Evolutionary conservation across 2,888 invertebrate genomes (phyloP).

Genomic region (Acrobeloides nanus): DNA sequence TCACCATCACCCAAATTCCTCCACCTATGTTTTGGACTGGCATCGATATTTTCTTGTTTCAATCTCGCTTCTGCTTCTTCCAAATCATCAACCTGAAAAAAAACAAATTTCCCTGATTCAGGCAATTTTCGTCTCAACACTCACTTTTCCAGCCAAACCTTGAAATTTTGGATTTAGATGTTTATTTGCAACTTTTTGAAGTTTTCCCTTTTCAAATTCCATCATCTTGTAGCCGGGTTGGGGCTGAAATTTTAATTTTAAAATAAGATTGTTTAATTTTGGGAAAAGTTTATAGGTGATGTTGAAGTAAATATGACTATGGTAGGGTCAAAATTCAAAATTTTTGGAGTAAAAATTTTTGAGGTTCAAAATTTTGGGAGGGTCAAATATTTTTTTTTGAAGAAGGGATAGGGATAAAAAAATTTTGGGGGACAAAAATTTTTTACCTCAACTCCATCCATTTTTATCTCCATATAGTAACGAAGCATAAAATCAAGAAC

Average conservation of each 20-base stretch:
- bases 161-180: constrained; percentile 50
- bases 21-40: constrained; percentile 38
- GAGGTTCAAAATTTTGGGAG: too few species aligned
- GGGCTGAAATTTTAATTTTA: constrained; percentile 25
- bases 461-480: constrained; percentile 45
- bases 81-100: constrained; percentile 37
- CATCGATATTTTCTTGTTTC: constrained; percentile 26
- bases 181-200: constrained; percentile 34
- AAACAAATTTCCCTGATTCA: constrained; percentile 26
- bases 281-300: not conserved
- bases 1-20: constrained; percentile 28
- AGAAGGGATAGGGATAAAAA: too few species aligned
- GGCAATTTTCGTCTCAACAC: constrained; percentile 27
- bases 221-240: constrained; percentile 43
- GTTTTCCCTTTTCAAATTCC: constrained; percentile 47
- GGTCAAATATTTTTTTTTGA: too few species aligned
- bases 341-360: too few species aligned
- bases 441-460: constrained; percentile 35
- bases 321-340: too few species aligned
- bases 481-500: constrained; percentile 38
- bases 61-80: constrained; percentile 39
- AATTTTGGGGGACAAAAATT: too few species aligned
- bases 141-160: constrained; percentile 36
- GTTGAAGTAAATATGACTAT: too few species aligned
- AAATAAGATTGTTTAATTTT: not conserved